phyloP scores from a whole-genome alignment of 2,888 invertebrate genomes.

The Leptopilina drosophilae region DNA sequence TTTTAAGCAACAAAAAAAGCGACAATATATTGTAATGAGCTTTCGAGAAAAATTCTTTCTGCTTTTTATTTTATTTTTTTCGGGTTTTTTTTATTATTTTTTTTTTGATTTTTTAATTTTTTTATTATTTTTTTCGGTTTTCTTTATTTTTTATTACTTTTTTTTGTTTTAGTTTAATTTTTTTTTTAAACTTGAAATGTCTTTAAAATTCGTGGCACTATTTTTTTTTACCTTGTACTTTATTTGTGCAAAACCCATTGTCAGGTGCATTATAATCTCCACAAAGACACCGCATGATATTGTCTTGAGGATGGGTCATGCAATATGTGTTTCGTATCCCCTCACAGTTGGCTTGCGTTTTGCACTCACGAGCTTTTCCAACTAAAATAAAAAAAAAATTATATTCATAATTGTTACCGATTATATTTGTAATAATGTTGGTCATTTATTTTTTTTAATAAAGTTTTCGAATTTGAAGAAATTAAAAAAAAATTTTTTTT shows the following conservation, averaged over 20 bases:
- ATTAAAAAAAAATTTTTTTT: too few species aligned
- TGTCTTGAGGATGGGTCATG: slow-evolving; percentile 82
- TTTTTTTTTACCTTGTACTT: slow-evolving; percentile 80
- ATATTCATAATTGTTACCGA: background rate
- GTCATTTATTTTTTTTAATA: too few species aligned
- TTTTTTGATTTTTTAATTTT: too few species aligned
- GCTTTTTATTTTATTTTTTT: too few species aligned
- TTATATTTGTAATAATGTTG: too few species aligned
- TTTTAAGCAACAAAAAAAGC: too few species aligned
- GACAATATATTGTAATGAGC: background rate
- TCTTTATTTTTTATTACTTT: background rate
- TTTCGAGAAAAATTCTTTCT: background rate
- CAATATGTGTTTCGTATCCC: slow-evolving; percentile 83
- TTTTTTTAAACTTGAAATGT: slow-evolving; percentile 16
- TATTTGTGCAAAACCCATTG: slow-evolving; percentile 83
- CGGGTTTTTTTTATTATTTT: background rate
- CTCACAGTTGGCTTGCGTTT: slow-evolving; percentile 81
- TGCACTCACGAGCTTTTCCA: slow-evolving; percentile 81
- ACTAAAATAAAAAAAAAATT: slow-evolving; percentile 61
- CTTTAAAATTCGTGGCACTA: slow-evolving; percentile 29
- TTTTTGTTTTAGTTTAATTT: too few species aligned
- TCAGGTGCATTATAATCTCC: slow-evolving; percentile 83
- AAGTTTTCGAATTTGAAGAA: too few species aligned
- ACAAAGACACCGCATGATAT: slow-evolving; percentile 82
- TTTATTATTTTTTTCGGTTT: background rate